A percentile compares a stretch with the other conserved stretches of the same genome.
These are phyloP conservation scores for Chitala chitala DNA, from an alignment of 2,113 vertebrate species.

Conservation along the genomic window DNA sequence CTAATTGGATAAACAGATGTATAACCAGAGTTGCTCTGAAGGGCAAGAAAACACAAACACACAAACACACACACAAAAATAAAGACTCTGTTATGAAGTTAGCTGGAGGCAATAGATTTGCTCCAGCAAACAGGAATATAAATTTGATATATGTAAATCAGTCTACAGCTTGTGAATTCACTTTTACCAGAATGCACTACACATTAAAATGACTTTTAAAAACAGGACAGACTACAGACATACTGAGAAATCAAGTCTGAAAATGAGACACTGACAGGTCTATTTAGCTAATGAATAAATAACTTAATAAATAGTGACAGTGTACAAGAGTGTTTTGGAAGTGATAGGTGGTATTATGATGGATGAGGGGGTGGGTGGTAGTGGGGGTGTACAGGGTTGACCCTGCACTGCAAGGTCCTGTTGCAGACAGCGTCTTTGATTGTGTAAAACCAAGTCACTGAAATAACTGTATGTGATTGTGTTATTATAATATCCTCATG, in stretches of 20 bases:
- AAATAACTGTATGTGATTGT: too few species aligned
- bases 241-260: neutral
- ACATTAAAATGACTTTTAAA: neutral
- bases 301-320: neutral
- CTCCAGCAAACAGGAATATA: neutral
- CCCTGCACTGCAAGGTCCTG: too few species aligned
- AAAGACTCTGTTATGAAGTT: neutral
- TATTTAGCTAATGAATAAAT: conserved; percentile 11
- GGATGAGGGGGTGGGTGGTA: neutral
- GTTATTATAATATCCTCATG: too few species aligned
- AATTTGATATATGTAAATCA: conserved; percentile 1
- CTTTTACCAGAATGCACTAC: neutral
- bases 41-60: neutral
- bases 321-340: neutral
- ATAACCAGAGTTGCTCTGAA: neutral
- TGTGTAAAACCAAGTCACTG: too few species aligned
- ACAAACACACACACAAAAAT: neutral
- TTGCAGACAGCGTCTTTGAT: too few species aligned
- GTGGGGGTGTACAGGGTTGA: too few species aligned
- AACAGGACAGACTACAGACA: neutral
- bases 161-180: neutral
- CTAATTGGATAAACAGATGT: neutral
- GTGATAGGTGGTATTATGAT: neutral
- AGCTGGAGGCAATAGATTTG: neutral
- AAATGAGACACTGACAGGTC: neutral